Evolutionary conservation across 2,888 invertebrate genomes (phyloP).

Genomic region (Rhaphigaster nebulosa): DNA sequence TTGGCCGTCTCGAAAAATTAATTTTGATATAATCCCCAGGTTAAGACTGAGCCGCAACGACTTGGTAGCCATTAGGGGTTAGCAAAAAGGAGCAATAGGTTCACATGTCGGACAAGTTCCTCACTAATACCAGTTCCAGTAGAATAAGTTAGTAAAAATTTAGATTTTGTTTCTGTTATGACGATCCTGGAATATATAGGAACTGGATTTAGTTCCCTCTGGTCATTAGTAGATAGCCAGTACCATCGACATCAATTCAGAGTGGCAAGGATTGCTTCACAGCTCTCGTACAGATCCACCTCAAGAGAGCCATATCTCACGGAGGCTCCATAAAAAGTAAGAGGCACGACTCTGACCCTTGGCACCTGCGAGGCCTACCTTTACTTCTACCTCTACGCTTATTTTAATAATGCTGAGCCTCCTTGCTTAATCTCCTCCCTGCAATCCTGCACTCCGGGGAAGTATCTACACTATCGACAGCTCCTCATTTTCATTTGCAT

Average conservation of each 20-base stretch:
- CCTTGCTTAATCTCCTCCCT: neutral
- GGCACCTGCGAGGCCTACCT: conserved; percentile 47
- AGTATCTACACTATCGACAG: neutral
- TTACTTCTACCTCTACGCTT: neutral
- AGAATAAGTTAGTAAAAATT: no score
- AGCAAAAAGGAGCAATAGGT: no score
- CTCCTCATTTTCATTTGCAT: neutral
- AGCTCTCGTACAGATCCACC: neutral
- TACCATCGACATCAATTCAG: neutral
- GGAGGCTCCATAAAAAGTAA: conserved; percentile 38
- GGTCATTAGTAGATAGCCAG: neutral
- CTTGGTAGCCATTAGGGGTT: no score
- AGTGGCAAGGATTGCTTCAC: neutral
- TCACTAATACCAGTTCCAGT: no score
- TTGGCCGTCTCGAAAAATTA: no score
- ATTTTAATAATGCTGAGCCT: conserved; percentile 43
- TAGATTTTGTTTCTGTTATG: neutral
- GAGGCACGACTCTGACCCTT: conserved; percentile 45
- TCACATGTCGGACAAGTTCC: no score
- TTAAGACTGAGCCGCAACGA: no score
- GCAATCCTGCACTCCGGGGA: neutral
- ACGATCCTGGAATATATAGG: neutral
- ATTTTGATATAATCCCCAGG: no score
- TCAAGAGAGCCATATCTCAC: conserved; percentile 1
- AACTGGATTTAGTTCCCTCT: neutral